Evolutionary conservation across 2,797 vertebrate genomes (phyloP), one percentile per base, ranked within the genome.

Genomic region (Chelonia mydas): DNA sequence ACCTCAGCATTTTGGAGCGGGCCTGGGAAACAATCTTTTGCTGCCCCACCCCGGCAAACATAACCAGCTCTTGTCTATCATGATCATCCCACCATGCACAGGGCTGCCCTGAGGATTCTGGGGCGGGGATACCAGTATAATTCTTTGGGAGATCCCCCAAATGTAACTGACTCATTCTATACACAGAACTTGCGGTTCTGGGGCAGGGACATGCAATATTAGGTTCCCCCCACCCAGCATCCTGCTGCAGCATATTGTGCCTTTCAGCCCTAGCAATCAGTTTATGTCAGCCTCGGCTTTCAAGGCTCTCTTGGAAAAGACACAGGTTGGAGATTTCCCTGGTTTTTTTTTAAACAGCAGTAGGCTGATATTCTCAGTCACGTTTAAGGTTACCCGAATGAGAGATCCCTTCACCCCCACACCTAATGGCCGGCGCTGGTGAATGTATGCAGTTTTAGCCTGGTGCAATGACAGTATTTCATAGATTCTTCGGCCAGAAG

Each of bases 21-120:
- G 65, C 28, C 59, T 57, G 21, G 15, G 31, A 88, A 93, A 76
- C 5, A 13, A 49, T 28, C 33, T 31, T 54, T 85, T 47, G 47
- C 77, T 81, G 74, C 87, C 33, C 11, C 3, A 1, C 28, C 11
- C 16, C 59, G 5, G 25, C 31, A 54, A 65, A 50, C 17, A 51
- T 57, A 50, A 37, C 2, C 3, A 45, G 11, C 4, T 61, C 2
- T 7, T 61, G 12, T 17, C 6, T 2, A 16, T 49, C 74, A 79
- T 0, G 0, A 17, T 6, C 4, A n/a, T 47, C 5, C 31, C 17
- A 23, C 21, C 50, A 76, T 5, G 8, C 27, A 28, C 5, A 6
- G 57, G 27, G 57, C 25, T 59, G 57, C 6, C 57, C 57, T 13
- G 57, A 59, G 57, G 57, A 59, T 28, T 72, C 90, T 2, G 45